Base-by-base conservation (phyloP, 2,888 invertebrate genomes). In the Diadromus collaris region DNA sequence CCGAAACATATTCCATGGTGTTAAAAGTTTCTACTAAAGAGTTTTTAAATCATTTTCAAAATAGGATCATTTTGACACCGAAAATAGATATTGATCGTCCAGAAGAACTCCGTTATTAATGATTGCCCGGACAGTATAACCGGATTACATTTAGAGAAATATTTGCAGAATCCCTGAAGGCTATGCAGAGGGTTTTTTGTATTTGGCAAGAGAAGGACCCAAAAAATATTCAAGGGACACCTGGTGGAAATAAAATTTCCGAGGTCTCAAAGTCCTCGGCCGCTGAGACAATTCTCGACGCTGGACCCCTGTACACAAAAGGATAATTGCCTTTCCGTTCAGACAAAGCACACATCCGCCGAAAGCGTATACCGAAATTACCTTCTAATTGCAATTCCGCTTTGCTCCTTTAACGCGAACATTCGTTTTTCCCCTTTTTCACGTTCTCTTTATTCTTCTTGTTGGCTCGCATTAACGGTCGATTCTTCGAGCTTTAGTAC, bases 321-420 rank as follows among this genome's bases (percentile, higher is more conserved):
- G 38, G 21, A 9, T 48, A 71, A 71, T 51, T 24, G 70, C 61
- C n/a, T 48, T 51, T 48, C 38, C 38, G 10, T 4, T 24, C 58
- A 32, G 19, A 41, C n/a, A 16, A 71, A 27, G 19, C 48, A 38
- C 48, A 21, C 19, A 46, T 32, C 34, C 61, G 16, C 41, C 21
- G 16, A 54, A 6, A 64, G 41, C 64, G 46, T 61, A 51, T 34
- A 58, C 16, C 44, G 34, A 60, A 60, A 65, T 41, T 69, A 24
- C 16, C 32, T 65, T 60, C 51, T 69, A 69, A 69, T 70, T 65
- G 60, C 51, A 56, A 65, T 65, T 54, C 32, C 41, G 32, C 56
- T 60, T 70, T 65, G 48, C 46, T 38, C 38, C 44, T 61, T 64
- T 32, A 64, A 73, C 73, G 56, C 9, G 19, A 64, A 46, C 58